Base-by-base conservation (phyloP, 2,888 invertebrate genomes). In the Drosophila atroscutellata region DNA sequence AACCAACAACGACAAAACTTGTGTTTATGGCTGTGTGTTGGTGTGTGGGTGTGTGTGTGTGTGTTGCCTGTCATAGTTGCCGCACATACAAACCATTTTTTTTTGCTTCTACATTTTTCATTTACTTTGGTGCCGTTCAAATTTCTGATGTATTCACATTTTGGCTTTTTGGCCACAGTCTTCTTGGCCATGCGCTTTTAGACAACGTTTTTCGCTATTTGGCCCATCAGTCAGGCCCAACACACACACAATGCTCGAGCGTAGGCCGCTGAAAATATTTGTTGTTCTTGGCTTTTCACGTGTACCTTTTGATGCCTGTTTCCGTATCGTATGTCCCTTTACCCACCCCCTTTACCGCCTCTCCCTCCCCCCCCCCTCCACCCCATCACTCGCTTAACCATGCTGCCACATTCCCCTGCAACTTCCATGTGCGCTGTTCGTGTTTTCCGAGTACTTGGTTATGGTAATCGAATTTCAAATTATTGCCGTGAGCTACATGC, bases 381-480 rank as follows among this genome's bases (percentile, higher is more conserved):
- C 5, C 1, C 20, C 36, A n/a, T 1, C 28, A 8, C 26, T 32
- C 20, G 3, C n/a, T 2, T 2, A 13, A n/a, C 13, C 30, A 7
- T 2, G 26, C 24, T 18, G 15, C 57, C 37, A 37, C 5, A 24
- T 30, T 36, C 2, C 34, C 50, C 3, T 34, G 18, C 45, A 47
- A 55, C 34, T 26, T 39, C 37, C 15, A 3, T 51, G 34, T 36
- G 37, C 66, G 70, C 68, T 89, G 77, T 81, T 80, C 80, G 79
- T 86, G 86, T 83, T 83, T 79, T 84, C 89, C 76, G 81, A 81
- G 89, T 80, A 89, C 87, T 90, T 90, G 90, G 91, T 91, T 90
- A 90, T 90, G 90, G 90, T 90, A 90, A 90, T 90, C 90, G 90
- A 90, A 90, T 90, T 90, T 91, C 83, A 86, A 90, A 90, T 90